These are phyloP conservation scores for Epirrhoe alternata DNA, from an alignment of 2,888 invertebrate species.

Conservation along the genomic window DNA sequence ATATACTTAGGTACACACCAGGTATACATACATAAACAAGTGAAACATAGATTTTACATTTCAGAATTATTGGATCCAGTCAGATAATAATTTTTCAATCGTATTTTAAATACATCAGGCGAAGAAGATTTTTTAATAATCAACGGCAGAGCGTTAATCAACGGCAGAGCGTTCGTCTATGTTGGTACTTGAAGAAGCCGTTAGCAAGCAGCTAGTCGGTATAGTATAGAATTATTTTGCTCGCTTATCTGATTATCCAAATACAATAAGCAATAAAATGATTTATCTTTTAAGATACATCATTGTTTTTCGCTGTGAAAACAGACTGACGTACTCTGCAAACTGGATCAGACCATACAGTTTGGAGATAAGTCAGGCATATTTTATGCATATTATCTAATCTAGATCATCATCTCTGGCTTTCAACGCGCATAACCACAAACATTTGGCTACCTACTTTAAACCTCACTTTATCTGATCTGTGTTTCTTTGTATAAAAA, in stretches of 20 bases:
- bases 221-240: not conserved
- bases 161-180: too few species aligned
- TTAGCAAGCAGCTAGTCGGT: too few species aligned
- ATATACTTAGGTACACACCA: too few species aligned
- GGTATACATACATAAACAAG: too few species aligned
- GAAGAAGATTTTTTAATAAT: too few species aligned
- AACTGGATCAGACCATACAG: not conserved
- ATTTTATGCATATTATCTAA: not conserved
- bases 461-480: not conserved
- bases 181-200: too few species aligned
- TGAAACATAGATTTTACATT: too few species aligned
- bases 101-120: too few species aligned
- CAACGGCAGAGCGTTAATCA: too few species aligned
- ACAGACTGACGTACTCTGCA: not conserved
- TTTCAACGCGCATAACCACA: not conserved
- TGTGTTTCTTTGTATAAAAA: too few species aligned
- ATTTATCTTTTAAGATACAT: not conserved
- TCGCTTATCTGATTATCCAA: not conserved
- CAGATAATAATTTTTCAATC: too few species aligned
- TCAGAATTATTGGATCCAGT: too few species aligned
- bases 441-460: not conserved
- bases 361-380: not conserved
- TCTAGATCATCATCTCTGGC: not conserved
- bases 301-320: not conserved
- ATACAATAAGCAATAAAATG: not conserved